Conservation (phyloP, 35 echinoderm and acorn worm genomes). For the Heliocidaris erythrogramma region DNA sequence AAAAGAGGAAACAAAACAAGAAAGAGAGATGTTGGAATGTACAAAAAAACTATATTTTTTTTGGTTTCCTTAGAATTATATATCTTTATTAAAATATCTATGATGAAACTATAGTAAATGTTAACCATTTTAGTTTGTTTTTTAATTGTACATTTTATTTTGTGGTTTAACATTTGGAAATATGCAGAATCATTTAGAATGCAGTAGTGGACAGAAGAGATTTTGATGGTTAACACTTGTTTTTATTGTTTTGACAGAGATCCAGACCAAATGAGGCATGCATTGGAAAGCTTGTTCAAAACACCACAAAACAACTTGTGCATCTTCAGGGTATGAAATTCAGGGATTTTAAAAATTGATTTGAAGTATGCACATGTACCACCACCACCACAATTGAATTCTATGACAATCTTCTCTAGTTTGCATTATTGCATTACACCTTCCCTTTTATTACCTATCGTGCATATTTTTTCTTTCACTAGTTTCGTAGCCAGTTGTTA, state of each 20-base stretch:
- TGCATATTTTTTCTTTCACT: not conserved
- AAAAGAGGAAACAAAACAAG: no score
- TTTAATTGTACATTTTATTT: no score
- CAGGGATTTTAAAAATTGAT: not conserved
- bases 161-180: no score
- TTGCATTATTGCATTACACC: not conserved
- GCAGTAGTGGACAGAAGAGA: not conserved
- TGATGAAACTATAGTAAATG: not conserved
- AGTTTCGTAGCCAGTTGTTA: not conserved
- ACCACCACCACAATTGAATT: not conserved
- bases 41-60: not conserved
- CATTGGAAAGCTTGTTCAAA: conserved; percentile 9
- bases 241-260: not conserved
- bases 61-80: not conserved
- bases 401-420: not conserved
- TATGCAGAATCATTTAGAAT: no score
- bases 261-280: conserved; percentile 22
- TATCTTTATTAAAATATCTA: not conserved
- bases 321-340: conserved; percentile 13
- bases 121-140: no score
- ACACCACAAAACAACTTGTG: conserved; percentile 40
- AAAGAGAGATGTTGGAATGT: not conserved
- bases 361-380: not conserved
- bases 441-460: not conserved
- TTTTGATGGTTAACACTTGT: not conserved